Conservation (phyloP, 1,140 invertebrate genomes). For the Drosophila paulistorum region DNA sequence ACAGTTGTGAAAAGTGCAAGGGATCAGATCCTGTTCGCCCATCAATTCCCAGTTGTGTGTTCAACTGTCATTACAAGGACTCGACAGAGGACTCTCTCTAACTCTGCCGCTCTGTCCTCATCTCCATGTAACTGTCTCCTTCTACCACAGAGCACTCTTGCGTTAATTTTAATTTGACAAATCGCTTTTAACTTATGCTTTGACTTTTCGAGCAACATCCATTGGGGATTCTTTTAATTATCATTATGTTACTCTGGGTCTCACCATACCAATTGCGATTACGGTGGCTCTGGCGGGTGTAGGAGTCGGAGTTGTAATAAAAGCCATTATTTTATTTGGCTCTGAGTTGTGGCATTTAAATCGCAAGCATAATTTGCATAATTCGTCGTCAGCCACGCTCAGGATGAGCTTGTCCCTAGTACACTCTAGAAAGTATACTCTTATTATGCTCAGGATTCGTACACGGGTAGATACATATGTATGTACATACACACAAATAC, state of each 20-base stretch:
- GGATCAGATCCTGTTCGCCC: constrained; percentile 2
- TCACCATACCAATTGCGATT: background rate
- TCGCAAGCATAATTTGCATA: constrained; percentile 52
- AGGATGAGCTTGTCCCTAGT: background rate
- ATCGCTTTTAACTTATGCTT: constrained; percentile 62
- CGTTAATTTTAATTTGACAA: constrained; percentile 60
- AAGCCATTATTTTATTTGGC: constrained; percentile 25
- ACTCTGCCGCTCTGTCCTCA: background rate
- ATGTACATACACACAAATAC: no score
- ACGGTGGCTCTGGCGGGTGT: constrained; percentile 5
- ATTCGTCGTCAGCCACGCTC: constrained; percentile 20
- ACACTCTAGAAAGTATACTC: background rate
- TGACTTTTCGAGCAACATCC: constrained; percentile 48
- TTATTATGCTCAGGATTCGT: background rate
- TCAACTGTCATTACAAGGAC: constrained; percentile 44
- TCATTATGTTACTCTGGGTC: constrained; percentile 26
- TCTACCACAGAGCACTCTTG: constrained; percentile 2
- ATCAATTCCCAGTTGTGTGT: constrained; percentile 44
- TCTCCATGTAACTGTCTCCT: background rate
- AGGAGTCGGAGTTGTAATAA: constrained; percentile 25
- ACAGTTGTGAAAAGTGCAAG: constrained; percentile 5
- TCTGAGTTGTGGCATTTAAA: constrained; percentile 36
- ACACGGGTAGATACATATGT: background rate
- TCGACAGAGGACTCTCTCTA: constrained; percentile 9
- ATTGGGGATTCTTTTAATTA: constrained; percentile 55